Evolutionary conservation across 2,113 vertebrate species (phyloP), one percentile per base, ranked within the genome.

Genomic region (Ibidorhyncha struthersii): DNA sequence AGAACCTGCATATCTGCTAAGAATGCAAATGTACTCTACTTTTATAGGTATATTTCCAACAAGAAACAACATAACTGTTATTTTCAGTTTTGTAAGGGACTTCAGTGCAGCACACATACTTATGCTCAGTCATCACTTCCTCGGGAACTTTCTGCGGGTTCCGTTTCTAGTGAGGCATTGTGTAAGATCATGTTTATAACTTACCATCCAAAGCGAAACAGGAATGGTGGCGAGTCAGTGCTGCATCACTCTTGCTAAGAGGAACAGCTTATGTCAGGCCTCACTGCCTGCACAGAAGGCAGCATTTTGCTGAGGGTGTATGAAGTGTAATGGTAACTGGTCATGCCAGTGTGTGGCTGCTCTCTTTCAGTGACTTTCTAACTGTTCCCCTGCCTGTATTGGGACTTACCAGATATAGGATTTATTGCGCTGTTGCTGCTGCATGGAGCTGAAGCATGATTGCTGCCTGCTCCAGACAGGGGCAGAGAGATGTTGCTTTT

Each of bases 211-310:
- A n/a, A 45, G 7, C 12, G 9, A 45, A 74, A 55, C 8, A 29
- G 17, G 21, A 69, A 6, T 12, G 4, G 20, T 34, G 61, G 50
- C 0, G 0, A 47, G 22, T 29, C 52, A 56, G n/a, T 27, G 19
- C 17, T 84, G 43, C 52, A 21, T 1, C 23, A 47, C 32, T 70
- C 58, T 16, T 36, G 14, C 23, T 34, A 30, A 32, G n/a, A 55
- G 15, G 45, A 74, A 17, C 21, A 58, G 4, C 4, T 78, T 19
- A 3, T 3, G 4, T 34, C 52, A 69, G 40, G 53, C 41, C n/a
- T 61, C 32, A 17, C 17, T 63, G 63, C 59, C 63, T 4, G 2
- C 2, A 6, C 21, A 79, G 67, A 89, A 52, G 40, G 70, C 14
- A 43, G 38, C 18, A 34, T 30, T 29, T 80, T 58, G 23, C 38